Percentiles rank a stretch among this genome's conserved stretches.
phyloP scores from a whole-genome alignment of 2,888 invertebrate species.

The Meandrusa payeni region DNA sequence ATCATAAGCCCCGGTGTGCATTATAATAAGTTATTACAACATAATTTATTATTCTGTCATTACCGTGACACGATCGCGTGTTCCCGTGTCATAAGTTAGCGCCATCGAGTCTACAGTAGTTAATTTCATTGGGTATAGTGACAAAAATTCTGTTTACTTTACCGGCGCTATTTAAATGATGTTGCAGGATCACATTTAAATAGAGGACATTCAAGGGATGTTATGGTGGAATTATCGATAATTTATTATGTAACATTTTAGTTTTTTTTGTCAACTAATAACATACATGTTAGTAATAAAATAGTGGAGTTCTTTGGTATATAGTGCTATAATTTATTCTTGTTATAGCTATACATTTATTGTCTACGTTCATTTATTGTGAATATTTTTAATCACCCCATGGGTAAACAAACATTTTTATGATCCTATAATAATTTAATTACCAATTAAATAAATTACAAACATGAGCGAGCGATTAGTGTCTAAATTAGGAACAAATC shows the following conservation, averaged over 20 bases:
- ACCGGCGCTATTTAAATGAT: constrained; percentile 54
- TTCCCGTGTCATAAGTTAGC: constrained; percentile 66
- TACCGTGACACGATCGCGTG: constrained; percentile 74
- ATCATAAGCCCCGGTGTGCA: constrained; percentile 62
- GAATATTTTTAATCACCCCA: no score
- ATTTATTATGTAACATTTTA: background rate
- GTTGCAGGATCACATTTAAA: constrained; percentile 44
- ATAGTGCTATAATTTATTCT: no score
- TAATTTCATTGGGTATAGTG: constrained; percentile 77
- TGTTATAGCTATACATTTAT: no score
- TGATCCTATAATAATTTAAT: no score
- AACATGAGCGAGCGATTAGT: no score
- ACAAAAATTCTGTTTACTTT: constrained; percentile 79
- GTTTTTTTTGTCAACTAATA: no score
- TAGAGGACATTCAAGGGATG: constrained; percentile 28
- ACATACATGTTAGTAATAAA: no score
- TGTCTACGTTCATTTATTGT: no score
- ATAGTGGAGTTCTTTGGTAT: background rate
- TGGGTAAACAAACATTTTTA: no score
- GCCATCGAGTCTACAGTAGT: constrained; percentile 54
- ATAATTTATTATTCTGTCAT: constrained; percentile 80
- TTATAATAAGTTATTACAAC: constrained; percentile 78
- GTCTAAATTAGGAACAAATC: no score
- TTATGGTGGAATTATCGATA: constrained; percentile 4
- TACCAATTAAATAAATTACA: no score